phyloP scores from a whole-genome alignment of 1,140 invertebrate species.

The Cherax quadricarinatus region DNA sequence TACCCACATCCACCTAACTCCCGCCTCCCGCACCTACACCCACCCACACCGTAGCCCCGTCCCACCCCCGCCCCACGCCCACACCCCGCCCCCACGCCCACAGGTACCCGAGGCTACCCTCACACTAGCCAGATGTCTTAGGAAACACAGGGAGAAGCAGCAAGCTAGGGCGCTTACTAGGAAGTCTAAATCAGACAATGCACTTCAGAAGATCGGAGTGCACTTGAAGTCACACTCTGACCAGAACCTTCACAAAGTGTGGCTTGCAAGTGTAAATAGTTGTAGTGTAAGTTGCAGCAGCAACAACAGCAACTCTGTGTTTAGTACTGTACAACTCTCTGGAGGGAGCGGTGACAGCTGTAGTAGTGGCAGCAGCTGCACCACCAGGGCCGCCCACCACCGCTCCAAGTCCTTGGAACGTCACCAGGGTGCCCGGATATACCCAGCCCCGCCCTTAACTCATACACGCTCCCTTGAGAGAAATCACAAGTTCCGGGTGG shows the following conservation, averaged over 20 bases:
- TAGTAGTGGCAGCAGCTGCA: constrained; percentile 52
- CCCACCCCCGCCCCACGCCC: constrained; percentile 59
- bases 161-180: constrained; percentile 73
- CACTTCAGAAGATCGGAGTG: constrained; percentile 75
- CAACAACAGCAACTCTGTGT: constrained; percentile 69
- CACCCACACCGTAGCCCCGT: constrained; percentile 74
- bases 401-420: constrained; percentile 58
- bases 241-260: constrained; percentile 73
- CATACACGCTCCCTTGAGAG: constrained; percentile 75
- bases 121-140: constrained; percentile 74
- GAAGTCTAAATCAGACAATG: constrained; percentile 77
- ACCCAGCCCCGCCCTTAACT: constrained; percentile 48
- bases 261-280: constrained; percentile 63
- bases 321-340: constrained; percentile 70
- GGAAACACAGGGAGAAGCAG: constrained; percentile 71
- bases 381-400: constrained; percentile 44
- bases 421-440: constrained; percentile 49
- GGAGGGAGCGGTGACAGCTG: constrained; percentile 71
- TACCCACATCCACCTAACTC: constrained; percentile 75
- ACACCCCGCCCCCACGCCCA: constrained; percentile 61
- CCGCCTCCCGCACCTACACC: constrained; percentile 74
- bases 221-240: constrained; percentile 70
- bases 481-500: constrained; percentile 74
- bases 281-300: constrained; percentile 50
- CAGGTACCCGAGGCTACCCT: constrained; percentile 57